Evolutionary conservation across 2,888 invertebrate species (phyloP), one percentile per base, ranked within the genome.

Genomic region (Marronus borbonicus): DNA sequence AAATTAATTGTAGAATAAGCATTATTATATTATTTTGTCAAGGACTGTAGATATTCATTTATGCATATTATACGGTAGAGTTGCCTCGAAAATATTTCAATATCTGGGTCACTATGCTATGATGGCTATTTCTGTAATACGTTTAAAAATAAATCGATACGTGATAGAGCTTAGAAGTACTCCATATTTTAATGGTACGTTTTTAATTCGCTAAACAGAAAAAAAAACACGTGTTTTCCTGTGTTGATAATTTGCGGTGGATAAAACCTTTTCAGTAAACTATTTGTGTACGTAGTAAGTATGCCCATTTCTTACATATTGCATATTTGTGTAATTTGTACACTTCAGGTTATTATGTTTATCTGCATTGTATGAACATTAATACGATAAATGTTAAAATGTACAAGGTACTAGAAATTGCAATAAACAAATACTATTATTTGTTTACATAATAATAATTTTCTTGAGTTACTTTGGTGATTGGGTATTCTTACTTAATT

Each of bases 171-270:
- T 20, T 58, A 8, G 44, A 58, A 10, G 20, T 58, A 20, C 4
- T 58, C 5, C 55, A 58, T 20, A 58, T 58, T 58, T n/a, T 52
- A 7, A 58, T 20, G 17, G 17, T 5, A 17, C 20, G 8, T 20
- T 52, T 55, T 14, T 58, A 58, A 58, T 58, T 58, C 20, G 7
- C 5, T 7, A 20, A 17, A 58, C 17, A 7, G 55, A 8, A n/a
- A 17, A n/a, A 8, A 58, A 58, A 0, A 17, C 20, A 62, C 62
- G 31, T 31, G 28, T 50, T 68, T 68, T 68, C 28, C 68, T 49
- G 68, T 49, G 68, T 50, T 68, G 68, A 68, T 68, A 50, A 68
- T 50, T 68, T 68, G 68, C 28, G 68, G 68, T 68, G 24, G 50
- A 39, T 65, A 2, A 36, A 65, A 65, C 36, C 7, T 65, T 44